Evolutionary conservation across 2,888 invertebrate species (phyloP).

Genomic region (Ectemnius lituratus): DNA sequence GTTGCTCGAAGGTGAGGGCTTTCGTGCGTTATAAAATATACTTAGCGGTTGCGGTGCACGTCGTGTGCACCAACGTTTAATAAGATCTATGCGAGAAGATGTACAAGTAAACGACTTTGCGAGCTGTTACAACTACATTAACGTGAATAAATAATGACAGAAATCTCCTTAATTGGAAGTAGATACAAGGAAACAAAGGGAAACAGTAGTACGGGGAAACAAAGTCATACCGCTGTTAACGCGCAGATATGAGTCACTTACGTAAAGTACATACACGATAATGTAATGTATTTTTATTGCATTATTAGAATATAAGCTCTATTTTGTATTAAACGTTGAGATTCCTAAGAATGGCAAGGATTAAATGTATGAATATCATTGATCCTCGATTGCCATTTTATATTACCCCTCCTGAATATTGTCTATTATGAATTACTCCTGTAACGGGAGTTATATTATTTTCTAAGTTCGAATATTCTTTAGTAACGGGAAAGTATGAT

Average conservation of each 20-base stretch:
- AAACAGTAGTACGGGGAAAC: background rate
- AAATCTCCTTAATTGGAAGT: background rate
- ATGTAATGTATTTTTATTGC: background rate
- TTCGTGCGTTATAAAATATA: too few species aligned
- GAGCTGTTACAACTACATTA: background rate
- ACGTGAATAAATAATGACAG: slow-evolving; percentile 11
- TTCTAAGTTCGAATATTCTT: too few species aligned
- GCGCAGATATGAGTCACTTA: background rate
- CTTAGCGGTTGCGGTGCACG: too few species aligned
- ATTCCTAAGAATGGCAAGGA: background rate
- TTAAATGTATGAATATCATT: background rate
- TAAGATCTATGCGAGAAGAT: background rate
- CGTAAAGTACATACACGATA: background rate
- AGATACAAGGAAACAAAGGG: background rate
- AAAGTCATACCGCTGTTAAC: background rate
- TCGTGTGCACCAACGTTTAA: too few species aligned
- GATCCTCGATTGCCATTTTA: background rate
- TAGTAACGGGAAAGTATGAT: too few species aligned
- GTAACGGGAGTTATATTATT: too few species aligned
- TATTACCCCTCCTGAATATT: too few species aligned
- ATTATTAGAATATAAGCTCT: slow-evolving; percentile 6
- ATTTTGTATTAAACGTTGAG: background rate
- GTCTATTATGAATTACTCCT: too few species aligned
- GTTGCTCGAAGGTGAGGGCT: too few species aligned
- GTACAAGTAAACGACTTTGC: background rate